A percentile compares a stretch with the other conserved stretches of the same genome.
Evolutionary conservation across 2,888 invertebrate species (phyloP).

Genomic region (Erebia ligea): DNA sequence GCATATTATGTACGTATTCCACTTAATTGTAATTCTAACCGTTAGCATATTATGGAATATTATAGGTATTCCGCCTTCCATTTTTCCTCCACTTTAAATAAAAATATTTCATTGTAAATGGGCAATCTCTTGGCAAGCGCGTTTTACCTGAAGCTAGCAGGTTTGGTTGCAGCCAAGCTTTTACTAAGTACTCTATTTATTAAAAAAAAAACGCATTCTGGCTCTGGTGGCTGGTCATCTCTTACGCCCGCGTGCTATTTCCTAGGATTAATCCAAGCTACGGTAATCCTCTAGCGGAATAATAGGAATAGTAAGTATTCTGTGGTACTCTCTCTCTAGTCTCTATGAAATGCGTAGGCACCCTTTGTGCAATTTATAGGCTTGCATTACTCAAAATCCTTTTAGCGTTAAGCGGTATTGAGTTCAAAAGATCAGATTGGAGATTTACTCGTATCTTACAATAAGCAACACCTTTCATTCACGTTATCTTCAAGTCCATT

Average conservation of each 20-base stretch:
- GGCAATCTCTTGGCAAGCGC: neutral
- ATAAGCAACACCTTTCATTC: constrained; percentile 40
- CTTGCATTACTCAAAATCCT: constrained; percentile 29
- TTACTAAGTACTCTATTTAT: too few relatives aligned
- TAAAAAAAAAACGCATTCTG: too few relatives aligned
- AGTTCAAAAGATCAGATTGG: constrained; percentile 36
- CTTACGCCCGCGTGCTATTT: too few relatives aligned
- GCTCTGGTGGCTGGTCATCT: too few relatives aligned
- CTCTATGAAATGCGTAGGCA: constrained; percentile 21
- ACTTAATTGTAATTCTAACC: too few relatives aligned
- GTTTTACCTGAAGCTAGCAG: neutral
- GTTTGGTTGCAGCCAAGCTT: too few relatives aligned
- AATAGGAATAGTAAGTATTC: neutral
- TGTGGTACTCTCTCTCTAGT: constrained; percentile 1
- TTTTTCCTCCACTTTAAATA: too few relatives aligned
- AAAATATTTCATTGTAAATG: neutral
- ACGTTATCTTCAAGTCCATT: constrained; percentile 37
- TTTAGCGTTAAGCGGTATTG: constrained; percentile 37
- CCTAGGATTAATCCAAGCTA: neutral
- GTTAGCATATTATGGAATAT: too few relatives aligned
- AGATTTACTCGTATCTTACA: constrained; percentile 34
- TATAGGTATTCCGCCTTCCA: too few relatives aligned
- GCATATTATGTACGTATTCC: too few relatives aligned
- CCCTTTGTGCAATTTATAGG: constrained; percentile 25
- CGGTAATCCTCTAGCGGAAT: neutral